These are phyloP conservation scores for Scytalopus superciliaris DNA, from an alignment of 2,113 vertebrate genomes.

Conservation along the genomic window DNA sequence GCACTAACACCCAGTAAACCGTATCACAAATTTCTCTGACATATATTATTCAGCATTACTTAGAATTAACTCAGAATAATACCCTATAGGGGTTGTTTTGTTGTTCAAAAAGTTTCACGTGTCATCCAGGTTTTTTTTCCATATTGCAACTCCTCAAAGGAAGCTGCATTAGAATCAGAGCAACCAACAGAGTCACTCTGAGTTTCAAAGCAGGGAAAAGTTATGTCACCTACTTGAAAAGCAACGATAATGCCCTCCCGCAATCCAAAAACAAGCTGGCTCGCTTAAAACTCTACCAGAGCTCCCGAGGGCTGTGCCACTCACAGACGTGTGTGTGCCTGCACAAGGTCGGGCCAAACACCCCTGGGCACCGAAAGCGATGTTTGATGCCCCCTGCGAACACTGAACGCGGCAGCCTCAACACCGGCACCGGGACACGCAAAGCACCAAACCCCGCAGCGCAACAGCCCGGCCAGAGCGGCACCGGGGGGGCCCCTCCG, in stretches of 20 bases:
- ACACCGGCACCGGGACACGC: no score
- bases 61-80: background rate
- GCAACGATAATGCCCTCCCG: background rate
- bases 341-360: background rate
- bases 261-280: rapidly evolving
- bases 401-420: no score
- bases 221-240: background rate
- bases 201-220: background rate
- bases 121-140: background rate
- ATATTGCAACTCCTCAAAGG: background rate
- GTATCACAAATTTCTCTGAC: background rate
- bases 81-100: rapidly evolving
- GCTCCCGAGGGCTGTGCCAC: rapidly evolving
- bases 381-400: background rate
- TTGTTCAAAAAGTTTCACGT: background rate
- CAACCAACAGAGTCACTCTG: background rate
- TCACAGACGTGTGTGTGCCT: background rate
- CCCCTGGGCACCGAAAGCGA: background rate
- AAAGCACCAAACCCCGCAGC: no score
- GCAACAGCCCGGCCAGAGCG: no score
- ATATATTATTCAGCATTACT: background rate
- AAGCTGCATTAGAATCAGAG: background rate
- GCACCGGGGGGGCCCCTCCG: no score
- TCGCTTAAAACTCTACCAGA: background rate
- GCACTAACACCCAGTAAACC: background rate